Conservation (phyloP, 1,140 invertebrate genomes). For the Probaryconus sp. region DNA sequence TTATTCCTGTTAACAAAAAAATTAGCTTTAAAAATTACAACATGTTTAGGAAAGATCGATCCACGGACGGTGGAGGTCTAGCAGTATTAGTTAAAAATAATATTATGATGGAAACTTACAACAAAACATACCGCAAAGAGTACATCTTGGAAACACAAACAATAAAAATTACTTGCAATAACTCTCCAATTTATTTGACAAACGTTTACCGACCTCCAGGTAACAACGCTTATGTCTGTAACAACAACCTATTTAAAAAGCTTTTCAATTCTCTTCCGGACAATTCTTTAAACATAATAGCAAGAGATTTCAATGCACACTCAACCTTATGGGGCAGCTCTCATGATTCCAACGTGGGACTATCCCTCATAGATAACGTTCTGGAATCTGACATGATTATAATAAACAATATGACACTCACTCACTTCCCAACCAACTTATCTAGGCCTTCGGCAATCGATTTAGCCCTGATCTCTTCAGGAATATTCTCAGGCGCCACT, state of each 20-base stretch:
- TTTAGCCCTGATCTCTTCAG: not conserved
- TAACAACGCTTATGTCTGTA: not conserved
- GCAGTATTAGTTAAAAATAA: not conserved
- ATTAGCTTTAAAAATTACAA: constrained; percentile 3
- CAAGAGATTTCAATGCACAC: constrained; percentile 5
- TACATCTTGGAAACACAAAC: constrained; percentile 9
- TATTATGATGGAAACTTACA: not conserved
- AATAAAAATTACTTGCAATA: not conserved
- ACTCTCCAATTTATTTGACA: not conserved
- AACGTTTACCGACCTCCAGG: constrained; percentile 11
- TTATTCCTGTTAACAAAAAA: not conserved
- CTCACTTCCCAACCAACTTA: not conserved
- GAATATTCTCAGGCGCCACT: not conserved
- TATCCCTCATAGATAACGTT: not conserved
- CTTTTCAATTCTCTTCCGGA: not conserved
- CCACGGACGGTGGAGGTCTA: not conserved
- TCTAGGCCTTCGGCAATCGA: not conserved
- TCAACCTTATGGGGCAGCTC: not conserved
- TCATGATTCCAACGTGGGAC: not conserved
- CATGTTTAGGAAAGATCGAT: constrained; percentile 11
- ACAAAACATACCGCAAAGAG: not conserved
- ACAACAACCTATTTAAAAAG: constrained; percentile 1
- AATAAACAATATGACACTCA: not conserved
- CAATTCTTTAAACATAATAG: not conserved
- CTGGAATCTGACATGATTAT: not conserved